Conservation (phyloP, 2,888 invertebrate species). For the Leptopilina drosophilae region DNA sequence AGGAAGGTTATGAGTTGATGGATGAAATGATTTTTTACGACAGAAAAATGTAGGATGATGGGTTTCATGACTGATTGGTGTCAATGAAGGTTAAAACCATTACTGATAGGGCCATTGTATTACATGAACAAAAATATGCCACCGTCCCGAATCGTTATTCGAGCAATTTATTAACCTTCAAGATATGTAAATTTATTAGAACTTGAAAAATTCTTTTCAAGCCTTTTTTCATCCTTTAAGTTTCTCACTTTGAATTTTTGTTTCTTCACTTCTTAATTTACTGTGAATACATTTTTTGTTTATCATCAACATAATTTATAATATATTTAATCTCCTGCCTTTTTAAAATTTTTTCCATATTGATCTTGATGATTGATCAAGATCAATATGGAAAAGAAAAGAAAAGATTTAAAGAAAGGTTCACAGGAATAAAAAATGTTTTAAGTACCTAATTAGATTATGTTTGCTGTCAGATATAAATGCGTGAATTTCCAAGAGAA, state of each 20-base stretch:
- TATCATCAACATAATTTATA: background rate
- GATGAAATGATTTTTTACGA: conserved; percentile 10
- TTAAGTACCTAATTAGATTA: too few species aligned
- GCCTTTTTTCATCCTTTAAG: background rate
- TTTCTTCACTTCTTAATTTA: background rate
- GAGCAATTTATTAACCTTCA: conserved; percentile 20
- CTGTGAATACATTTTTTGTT: background rate
- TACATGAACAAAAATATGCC: conserved; percentile 5
- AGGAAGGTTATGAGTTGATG: conserved; percentile 13
- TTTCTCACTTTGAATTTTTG: background rate
- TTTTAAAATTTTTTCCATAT: background rate
- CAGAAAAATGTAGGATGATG: conserved; percentile 12
- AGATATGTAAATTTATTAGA: conserved; percentile 4
- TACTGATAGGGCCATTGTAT: conserved; percentile 13
- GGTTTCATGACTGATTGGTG: conserved; percentile 22
- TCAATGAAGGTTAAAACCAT: conserved; percentile 11
- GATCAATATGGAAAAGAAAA: background rate
- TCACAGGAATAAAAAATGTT: background rate
- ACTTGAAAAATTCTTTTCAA: background rate
- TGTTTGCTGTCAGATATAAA: too few species aligned
- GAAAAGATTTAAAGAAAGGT: background rate
- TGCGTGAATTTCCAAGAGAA: too few species aligned
- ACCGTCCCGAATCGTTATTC: background rate
- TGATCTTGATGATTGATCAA: background rate
- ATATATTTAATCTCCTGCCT: background rate